phyloP scores from a whole-genome alignment of 2,113 vertebrate genomes.

The Psephotus haematonotus region DNA sequence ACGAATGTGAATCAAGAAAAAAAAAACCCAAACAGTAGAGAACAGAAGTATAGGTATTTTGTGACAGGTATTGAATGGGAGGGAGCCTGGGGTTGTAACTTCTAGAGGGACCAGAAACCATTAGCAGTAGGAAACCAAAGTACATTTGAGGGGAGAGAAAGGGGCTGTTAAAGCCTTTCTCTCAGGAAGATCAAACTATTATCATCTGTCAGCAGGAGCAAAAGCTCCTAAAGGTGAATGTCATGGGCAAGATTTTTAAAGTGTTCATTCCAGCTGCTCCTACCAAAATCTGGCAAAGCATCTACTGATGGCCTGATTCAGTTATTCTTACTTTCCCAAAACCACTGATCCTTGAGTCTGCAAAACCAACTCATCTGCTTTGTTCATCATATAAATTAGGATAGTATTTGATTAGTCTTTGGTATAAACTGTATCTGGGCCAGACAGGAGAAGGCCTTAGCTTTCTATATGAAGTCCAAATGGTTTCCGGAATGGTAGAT shows the following conservation, averaged over 20 bases:
- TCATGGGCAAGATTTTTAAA: neutral
- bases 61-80: neutral
- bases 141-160: neutral
- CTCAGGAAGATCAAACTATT: neutral
- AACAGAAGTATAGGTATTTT: neutral
- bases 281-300: neutral
- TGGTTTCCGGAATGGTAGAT: neutral
- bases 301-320: neutral
- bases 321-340: conserved; percentile 9
- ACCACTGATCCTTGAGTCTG: neutral
- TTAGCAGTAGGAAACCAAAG: neutral
- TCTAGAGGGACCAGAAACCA: neutral
- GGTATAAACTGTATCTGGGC: neutral
- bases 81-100: neutral
- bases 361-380: neutral
- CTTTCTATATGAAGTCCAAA: neutral
- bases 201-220: conserved; percentile 5
- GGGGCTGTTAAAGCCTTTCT: neutral
- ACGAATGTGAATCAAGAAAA: neutral
- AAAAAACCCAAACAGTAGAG: neutral
- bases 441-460: conserved; percentile 5
- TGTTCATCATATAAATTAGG: conserved; percentile 16
- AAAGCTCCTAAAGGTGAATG: conserved; percentile 13
- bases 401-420: conserved; percentile 15
- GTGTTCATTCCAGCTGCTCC: neutral